Evolutionary conservation across 2,113 vertebrate species (phyloP), one percentile per base, ranked within the genome.

Genomic region (Ginglymostoma cirratum): DNA sequence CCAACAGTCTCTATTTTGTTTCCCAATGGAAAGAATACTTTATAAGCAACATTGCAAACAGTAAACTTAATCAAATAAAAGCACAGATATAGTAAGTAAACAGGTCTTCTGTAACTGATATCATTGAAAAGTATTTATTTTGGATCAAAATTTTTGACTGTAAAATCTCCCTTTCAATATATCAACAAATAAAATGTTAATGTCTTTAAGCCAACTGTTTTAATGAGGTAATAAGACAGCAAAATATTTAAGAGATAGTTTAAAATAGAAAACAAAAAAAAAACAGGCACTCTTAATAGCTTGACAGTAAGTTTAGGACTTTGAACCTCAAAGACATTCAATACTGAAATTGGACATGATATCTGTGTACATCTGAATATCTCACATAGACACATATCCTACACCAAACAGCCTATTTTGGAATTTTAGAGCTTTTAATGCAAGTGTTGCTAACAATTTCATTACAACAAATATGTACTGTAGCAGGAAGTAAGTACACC

Each of bases 371-470:
- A 52, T 95, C 48, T 52, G 45, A 72, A 72, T 95, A 95, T 52
- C 27, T 52, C 69, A 38, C 72, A 72, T 95, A 72, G 8, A 52
- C 38, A 15, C n/a, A 94, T 45, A 14, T 94, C n/a, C 38, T 70
- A 70, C 12, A 14, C 7, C 65, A 27, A 34, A 94, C 24, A 42
- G 24, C 45, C 12, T 69, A 70, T 52, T 42, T 5, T 34, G 30
- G 14, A 76, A 42, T 7, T 30, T 95, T 45, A 69, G 61, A 93
- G 23, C 42, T 42, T 7, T 15, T 72, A 45, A 72, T 95, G 42
- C 69, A 72, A 76, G 69, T 95, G 45, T 95, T 95, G 45, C 94
- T 30, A 95, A 95, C 93, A 30, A 23, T 34, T 95, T 72, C 42
- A 67, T 67, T 95, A 30, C 45, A 72, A 95, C 45, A 72, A 72